Evolutionary conservation across 2,113 vertebrate species (phyloP).

Genomic region (Orcinus orca): DNA sequence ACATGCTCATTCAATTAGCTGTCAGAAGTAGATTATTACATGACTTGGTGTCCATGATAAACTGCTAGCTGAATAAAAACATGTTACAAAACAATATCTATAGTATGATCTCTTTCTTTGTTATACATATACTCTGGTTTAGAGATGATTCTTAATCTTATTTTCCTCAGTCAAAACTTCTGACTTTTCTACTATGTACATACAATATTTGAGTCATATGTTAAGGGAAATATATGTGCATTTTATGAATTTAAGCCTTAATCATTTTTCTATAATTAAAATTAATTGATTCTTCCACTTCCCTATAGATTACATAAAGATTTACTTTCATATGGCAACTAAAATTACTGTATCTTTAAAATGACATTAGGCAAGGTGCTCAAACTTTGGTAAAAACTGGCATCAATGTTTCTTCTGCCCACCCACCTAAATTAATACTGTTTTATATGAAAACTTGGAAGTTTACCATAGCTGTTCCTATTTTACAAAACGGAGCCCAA

Average conservation of each 20-base stretch:
- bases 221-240: background rate
- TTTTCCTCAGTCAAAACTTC: background rate
- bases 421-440: background rate
- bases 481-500: constrained; percentile 21
- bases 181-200: background rate
- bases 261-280: constrained; percentile 15
- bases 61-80: background rate
- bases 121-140: background rate
- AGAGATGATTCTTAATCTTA: background rate
- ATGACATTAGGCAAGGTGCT: background rate
- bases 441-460: background rate
- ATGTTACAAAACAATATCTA: background rate
- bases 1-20: background rate
- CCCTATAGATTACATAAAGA: background rate
- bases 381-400: background rate
- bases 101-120: background rate
- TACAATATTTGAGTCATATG: background rate
- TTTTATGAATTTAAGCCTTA: background rate
- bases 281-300: background rate
- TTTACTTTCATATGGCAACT: background rate
- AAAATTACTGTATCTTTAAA: background rate
- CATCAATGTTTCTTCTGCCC: background rate
- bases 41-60: background rate
- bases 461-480: background rate
- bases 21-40: background rate